Percentiles rank a stretch among this genome's conserved stretches.
Conservation (phyloP, 2,113 vertebrate genomes). For the Petroica traversi region DNA sequence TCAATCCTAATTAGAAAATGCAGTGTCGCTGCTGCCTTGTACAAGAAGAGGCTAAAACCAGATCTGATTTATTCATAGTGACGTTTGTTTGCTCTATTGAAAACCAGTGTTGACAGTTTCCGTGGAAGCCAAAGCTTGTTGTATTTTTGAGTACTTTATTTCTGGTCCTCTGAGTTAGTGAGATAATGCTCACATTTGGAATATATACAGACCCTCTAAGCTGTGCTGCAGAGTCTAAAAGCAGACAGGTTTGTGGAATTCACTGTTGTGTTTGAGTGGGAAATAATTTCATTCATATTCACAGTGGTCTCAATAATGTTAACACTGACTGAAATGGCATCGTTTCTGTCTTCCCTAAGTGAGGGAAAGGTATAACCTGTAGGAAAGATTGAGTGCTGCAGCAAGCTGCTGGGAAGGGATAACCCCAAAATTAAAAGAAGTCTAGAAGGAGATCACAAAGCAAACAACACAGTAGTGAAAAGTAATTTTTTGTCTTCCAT, state of each 20-base stretch:
- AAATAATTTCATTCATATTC: background rate
- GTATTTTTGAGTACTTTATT: background rate
- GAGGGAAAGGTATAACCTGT: background rate
- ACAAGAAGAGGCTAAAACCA: background rate
- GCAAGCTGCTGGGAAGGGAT: background rate
- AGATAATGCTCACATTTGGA: background rate
- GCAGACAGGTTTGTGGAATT: background rate
- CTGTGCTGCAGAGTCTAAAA: background rate
- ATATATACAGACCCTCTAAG: background rate
- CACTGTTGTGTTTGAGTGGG: background rate
- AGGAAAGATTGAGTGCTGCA: background rate
- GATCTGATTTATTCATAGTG: background rate
- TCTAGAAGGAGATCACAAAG: background rate
- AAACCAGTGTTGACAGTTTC: background rate
- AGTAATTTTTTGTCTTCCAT: background rate
- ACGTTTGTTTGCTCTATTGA: background rate
- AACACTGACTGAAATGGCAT: background rate
- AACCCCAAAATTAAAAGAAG: background rate
- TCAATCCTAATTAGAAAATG: background rate
- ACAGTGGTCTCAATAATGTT: background rate
- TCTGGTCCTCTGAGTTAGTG: background rate
- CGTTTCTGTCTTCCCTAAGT: background rate
- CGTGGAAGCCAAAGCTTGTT: background rate
- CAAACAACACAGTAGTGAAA: background rate
- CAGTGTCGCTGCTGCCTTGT: background rate